Evolutionary conservation across 1,140 invertebrate genomes (phyloP).

Genomic region (Sitobion miscanthi): DNA sequence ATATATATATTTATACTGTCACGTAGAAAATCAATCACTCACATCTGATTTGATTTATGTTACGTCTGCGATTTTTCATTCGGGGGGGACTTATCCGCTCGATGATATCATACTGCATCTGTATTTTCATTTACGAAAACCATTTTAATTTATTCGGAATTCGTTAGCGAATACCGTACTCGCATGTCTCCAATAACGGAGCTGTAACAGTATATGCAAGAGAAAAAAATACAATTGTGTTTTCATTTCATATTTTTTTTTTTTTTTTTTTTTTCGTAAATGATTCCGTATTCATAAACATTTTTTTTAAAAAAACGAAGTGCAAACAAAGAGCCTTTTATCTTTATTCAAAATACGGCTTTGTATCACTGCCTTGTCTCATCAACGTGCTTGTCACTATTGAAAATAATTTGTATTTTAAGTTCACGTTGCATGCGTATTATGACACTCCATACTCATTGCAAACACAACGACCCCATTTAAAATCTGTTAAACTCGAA

Average conservation of each 20-base stretch:
- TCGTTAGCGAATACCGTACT: neutral
- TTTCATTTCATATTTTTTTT: neutral
- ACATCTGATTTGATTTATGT: neutral
- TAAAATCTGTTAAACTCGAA: neutral
- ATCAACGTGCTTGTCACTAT: neutral
- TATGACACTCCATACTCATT: neutral
- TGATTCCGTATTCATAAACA: constrained; percentile 6
- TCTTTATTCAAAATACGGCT: constrained; percentile 9
- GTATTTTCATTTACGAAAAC: neutral
- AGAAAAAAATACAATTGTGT: constrained; percentile 13
- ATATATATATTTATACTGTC: neutral
- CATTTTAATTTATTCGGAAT: neutral
- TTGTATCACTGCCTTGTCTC: neutral
- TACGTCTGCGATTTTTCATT: neutral
- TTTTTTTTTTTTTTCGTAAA: neutral
- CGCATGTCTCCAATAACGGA: constrained; percentile 5
- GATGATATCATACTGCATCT: neutral
- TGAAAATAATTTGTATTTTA: constrained; percentile 20
- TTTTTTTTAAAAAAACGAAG: neutral
- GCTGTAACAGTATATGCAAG: neutral
- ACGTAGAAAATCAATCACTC: neutral
- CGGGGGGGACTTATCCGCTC: neutral
- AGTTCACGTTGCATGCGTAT: neutral
- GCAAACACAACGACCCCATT: neutral
- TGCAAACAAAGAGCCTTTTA: constrained; percentile 37